Conservation (phyloP, 2,888 invertebrate genomes). For the Caenorhabditis angaria region DNA sequence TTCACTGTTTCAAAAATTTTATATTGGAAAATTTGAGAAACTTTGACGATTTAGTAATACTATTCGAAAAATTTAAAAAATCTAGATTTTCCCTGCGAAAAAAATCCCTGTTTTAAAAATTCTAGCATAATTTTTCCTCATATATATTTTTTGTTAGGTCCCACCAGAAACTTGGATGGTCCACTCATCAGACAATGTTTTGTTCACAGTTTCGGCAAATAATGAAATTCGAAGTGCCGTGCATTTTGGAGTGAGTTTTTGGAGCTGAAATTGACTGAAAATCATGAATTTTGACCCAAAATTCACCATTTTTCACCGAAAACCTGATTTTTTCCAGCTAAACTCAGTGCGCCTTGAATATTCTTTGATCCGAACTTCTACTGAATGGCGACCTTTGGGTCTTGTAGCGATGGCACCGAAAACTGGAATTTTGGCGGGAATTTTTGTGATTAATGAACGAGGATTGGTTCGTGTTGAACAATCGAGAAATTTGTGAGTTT, state of each 20-base stretch:
- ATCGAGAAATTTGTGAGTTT: constrained; percentile 29
- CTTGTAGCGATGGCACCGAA: constrained; percentile 44
- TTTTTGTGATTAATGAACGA: constrained; percentile 54
- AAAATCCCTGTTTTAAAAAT: too few species aligned
- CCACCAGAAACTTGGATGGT: constrained; percentile 51
- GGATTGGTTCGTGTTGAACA: constrained; percentile 53
- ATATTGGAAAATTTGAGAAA: too few species aligned
- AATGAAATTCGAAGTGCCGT: constrained; percentile 46
- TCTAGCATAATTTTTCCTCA: neutral
- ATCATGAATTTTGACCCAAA: neutral
- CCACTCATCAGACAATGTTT: constrained; percentile 40
- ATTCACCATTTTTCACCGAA: too few species aligned
- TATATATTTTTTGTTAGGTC: constrained; percentile 24
- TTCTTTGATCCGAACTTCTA: constrained; percentile 27
- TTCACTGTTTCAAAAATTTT: too few species aligned
- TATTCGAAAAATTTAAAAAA: constrained; percentile 9
- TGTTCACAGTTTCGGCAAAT: constrained; percentile 49
- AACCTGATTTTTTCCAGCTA: constrained; percentile 26
- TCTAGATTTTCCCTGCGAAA: neutral
- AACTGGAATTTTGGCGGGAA: constrained; percentile 40
- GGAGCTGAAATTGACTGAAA: neutral
- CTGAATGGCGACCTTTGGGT: constrained; percentile 54
- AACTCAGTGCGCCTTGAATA: constrained; percentile 47
- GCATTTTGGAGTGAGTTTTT: constrained; percentile 51
- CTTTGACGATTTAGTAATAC: neutral